These are phyloP conservation scores for Neuroterus valhalla DNA, from an alignment of 1,140 invertebrate genomes.

Conservation along the genomic window DNA sequence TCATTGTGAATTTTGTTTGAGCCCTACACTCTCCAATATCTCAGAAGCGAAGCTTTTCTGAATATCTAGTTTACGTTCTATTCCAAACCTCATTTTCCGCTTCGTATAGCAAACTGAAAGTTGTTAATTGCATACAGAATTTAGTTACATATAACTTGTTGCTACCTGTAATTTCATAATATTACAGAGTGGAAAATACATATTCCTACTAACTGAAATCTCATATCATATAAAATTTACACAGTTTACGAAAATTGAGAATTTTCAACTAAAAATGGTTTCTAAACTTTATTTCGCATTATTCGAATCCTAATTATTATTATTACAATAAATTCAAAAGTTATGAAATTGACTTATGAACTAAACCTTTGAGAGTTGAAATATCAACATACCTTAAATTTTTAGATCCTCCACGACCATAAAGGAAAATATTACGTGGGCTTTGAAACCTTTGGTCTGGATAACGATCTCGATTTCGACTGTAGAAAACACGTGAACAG, in stretches of 20 bases:
- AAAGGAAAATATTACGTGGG: conserved; percentile 88
- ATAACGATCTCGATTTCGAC: conserved; percentile 76
- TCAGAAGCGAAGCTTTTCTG: neutral
- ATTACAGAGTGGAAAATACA: neutral
- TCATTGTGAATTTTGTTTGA: no score
- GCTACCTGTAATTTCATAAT: neutral
- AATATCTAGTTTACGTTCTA: neutral
- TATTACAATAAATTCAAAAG: no score
- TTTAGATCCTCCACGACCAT: conserved; percentile 86
- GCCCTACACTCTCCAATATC: no score
- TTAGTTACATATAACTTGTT: neutral
- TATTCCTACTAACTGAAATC: neutral
- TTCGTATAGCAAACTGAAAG: neutral
- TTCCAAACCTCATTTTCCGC: neutral
- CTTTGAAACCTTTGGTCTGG: conserved; percentile 79
- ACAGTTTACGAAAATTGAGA: no score
- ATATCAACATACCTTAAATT: conserved; percentile 82
- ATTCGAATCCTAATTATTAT: no score
- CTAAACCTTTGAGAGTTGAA: neutral
- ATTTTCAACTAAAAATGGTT: no score
- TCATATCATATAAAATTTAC: no score
- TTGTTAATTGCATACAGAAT: neutral
- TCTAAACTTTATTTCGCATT: no score
- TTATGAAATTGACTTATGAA: no score
- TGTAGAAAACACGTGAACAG: conserved; percentile 83